Evolutionary conservation across 1,140 invertebrate genomes (phyloP).

Genomic region (Triops longicaudatus): DNA sequence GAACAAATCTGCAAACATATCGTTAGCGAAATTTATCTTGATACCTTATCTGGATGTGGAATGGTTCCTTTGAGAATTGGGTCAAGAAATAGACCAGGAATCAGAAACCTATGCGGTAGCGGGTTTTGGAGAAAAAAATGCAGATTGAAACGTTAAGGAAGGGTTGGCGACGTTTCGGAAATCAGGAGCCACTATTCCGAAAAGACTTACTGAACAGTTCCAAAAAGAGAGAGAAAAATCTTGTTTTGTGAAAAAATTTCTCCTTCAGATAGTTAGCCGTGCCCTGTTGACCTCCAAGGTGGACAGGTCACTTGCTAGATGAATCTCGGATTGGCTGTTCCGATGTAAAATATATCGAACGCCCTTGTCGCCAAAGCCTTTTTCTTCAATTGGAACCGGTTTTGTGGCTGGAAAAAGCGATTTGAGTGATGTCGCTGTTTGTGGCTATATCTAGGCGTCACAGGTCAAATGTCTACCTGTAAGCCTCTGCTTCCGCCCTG

Average conservation of each 20-base stretch:
- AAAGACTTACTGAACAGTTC: not conserved
- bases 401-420: not conserved
- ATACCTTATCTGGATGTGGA: no score
- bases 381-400: not conserved
- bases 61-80: not conserved
- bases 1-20: no score
- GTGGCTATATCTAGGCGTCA: not conserved
- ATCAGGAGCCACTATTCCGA: not conserved
- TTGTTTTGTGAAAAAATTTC: not conserved
- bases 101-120: not conserved
- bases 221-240: not conserved
- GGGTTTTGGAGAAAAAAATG: not conserved
- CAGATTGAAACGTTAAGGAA: not conserved
- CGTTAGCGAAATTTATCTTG: no score
- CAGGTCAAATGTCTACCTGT: not conserved
- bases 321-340: not conserved
- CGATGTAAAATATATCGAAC: not conserved
- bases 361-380: not conserved
- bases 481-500: not conserved
- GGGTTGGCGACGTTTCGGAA: not conserved
- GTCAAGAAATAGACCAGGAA: not conserved
- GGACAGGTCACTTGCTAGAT: not conserved
- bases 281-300: not conserved
- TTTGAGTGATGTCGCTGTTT: not conserved
- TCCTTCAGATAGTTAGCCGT: not conserved